These are phyloP conservation scores for Eurytoma adleriae DNA, from an alignment of 2,888 invertebrate genomes.

Conservation along the genomic window DNA sequence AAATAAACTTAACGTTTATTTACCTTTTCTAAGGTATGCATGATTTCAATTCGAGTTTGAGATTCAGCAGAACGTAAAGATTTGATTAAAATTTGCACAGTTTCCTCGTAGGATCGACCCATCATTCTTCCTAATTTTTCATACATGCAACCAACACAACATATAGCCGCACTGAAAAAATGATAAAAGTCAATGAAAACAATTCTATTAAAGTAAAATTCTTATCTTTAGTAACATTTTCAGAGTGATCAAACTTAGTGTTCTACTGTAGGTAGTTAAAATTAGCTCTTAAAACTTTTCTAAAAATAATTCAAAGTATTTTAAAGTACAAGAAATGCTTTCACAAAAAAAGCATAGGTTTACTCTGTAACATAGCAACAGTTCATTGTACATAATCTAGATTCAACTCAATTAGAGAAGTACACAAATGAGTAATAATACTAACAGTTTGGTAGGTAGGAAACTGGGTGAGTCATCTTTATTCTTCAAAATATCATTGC, in stretches of 20 bases:
- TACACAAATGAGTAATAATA: conserved; percentile 47
- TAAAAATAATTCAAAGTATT: conserved; percentile 23
- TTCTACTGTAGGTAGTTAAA: not conserved
- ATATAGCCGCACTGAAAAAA: conserved; percentile 90
- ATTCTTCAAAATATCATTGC: conserved; percentile 97
- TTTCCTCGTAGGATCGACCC: conserved; percentile 98
- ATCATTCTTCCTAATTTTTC: conserved; percentile 99
- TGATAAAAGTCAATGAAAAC: not conserved
- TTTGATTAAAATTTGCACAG: conserved; percentile 92
- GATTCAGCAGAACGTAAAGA: conserved; percentile 96
- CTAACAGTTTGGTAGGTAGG: conserved; percentile 94
- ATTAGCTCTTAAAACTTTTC: not conserved
- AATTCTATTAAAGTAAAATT: not conserved
- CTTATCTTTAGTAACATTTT: not conserved
- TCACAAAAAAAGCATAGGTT: not conserved
- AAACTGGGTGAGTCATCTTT: conserved; percentile 99
- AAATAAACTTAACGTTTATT: conserved; percentile 36
- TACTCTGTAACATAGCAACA: not conserved
- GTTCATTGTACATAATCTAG: conserved; percentile 4
- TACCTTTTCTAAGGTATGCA: conserved; percentile 97
- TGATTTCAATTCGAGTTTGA: conserved; percentile 96
- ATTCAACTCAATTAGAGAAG: conserved; percentile 21
- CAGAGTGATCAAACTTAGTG: not conserved
- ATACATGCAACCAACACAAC: conserved; percentile 97
- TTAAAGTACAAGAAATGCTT: conserved; percentile 7